Evolutionary conservation across 2,113 vertebrate genomes (phyloP).

Genomic region (Pteropus alecto): DNA sequence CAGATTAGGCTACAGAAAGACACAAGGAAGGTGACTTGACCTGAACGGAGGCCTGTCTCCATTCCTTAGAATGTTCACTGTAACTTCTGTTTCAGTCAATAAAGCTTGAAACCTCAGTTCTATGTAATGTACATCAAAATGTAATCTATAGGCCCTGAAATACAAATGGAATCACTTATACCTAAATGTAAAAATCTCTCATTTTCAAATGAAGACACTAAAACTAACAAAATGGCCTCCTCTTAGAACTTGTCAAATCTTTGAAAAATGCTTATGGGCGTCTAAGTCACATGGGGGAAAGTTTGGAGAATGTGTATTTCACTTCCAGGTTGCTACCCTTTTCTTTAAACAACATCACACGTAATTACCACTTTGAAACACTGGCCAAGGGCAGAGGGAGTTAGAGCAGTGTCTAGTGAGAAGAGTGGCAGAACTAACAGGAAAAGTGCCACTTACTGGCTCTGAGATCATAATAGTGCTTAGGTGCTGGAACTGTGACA

Average conservation of each 20-base stretch:
- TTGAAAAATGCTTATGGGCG: neutral
- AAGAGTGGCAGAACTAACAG: neutral
- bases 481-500: neutral
- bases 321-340: neutral
- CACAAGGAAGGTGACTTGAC: neutral
- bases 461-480: neutral
- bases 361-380: neutral
- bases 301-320: neutral
- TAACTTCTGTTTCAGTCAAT: neutral
- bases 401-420: rapidly evolving
- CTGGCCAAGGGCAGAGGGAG: neutral
- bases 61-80: neutral
- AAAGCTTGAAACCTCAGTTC: neutral
- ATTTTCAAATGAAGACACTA: neutral
- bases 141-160: neutral
- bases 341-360: neutral
- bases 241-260: neutral
- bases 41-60: neutral
- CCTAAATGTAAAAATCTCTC: neutral
- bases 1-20: neutral
- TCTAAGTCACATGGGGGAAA: neutral
- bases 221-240: neutral
- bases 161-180: neutral
- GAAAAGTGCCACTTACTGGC: neutral
- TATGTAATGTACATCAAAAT: neutral